Conservation (phyloP, 1,140 invertebrate genomes). For the Liolophura sinensis region DNA sequence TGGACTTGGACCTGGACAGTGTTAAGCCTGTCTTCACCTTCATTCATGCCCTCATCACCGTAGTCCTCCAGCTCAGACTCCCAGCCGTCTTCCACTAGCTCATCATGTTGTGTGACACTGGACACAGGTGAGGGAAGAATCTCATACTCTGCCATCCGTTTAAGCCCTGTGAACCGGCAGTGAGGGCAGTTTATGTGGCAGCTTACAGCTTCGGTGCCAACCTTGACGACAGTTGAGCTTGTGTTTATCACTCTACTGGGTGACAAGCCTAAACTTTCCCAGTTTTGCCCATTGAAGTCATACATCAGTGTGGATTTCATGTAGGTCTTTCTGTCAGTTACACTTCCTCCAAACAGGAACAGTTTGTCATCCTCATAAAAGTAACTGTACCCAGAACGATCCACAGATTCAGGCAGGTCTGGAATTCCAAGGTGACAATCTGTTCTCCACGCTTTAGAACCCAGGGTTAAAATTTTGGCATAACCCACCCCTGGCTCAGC, state of each 20-base stretch:
- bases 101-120: no score
- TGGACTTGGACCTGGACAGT: no score
- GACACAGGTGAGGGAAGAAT: no score
- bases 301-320: conserved; percentile 22
- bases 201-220: conserved; percentile 28
- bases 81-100: no score
- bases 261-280: conserved; percentile 30
- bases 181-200: conserved; percentile 44
- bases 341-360: conserved; percentile 40
- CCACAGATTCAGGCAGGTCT: conserved; percentile 16
- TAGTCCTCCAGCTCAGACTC: no score
- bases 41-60: no score
- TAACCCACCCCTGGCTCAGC: conserved; percentile 30
- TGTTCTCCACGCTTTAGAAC: conserved; percentile 16
- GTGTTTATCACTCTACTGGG: conserved; percentile 30
- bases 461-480: conserved; percentile 23
- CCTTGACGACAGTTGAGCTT: conserved; percentile 19
- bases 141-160: conserved; percentile 12
- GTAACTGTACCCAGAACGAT: conserved; percentile 23
- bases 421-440: conserved; percentile 21
- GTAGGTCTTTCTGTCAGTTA: conserved; percentile 14
- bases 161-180: conserved; percentile 28
- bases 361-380: conserved; percentile 26
- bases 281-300: conserved; percentile 21
- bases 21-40: no score